Base-by-base conservation (phyloP, 2,113 vertebrate genomes). In the Melanocharis versteri region DNA sequence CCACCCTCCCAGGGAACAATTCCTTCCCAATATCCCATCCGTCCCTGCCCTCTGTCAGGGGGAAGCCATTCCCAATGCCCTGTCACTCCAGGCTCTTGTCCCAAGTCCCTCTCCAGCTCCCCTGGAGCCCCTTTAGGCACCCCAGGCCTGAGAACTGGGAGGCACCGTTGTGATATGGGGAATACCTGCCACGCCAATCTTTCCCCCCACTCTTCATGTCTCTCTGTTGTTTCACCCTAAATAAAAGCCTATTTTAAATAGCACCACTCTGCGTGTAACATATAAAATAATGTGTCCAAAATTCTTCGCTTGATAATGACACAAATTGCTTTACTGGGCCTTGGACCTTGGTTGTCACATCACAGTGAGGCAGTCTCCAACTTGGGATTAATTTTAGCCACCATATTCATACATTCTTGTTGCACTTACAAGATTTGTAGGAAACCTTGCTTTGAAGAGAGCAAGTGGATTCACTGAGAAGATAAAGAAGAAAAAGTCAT, bases 151-250 rank as follows among this genome's bases (percentile, higher is more conserved):
- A 47, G 13, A 62, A 53, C 8, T 50, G n/a, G 54, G 45, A 69
- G 30, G 15, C 30, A 0, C 30, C 15, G 6, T 26, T 0, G 0
- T 17, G 24, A 8, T 19, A 9, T 8, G 10, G 5, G 26, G 26
- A 56, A 15, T 64, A 60, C 20, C 39, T 58, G 15, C 42, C 24
- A 48, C 26, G 11, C 14, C 10, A 6, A 17, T 28, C 2, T 22
- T 51, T 6, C 2, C 6, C 18, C 11, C 10, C 9, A 7, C 7
- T 22, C 47, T 18, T 23, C 10, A 1, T 2, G 3, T 15, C 12
- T 57, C 6, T 62, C 30, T 77, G 30, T 44, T 68, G 11, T n/a
- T 65, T 54, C 19, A 44, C 23, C 27, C 35, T 44, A 77, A 71
- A 61, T 51, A 15, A 73, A 78, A 61, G 0, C 3, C 24, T 23